These are phyloP conservation scores for Parazoanthus atlanticus DNA, from an alignment of 92 coral and sea anemone genomes.

Conservation along the genomic window DNA sequence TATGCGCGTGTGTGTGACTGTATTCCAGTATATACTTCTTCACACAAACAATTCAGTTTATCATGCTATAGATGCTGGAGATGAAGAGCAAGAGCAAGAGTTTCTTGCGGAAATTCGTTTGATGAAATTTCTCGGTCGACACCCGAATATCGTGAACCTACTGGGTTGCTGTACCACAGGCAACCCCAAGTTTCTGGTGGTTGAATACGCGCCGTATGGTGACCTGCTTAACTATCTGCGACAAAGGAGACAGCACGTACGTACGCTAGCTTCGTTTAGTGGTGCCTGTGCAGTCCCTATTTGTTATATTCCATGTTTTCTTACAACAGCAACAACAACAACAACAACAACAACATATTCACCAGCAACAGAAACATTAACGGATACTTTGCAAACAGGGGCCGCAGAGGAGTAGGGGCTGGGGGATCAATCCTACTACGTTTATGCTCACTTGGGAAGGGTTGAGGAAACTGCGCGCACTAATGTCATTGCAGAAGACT, in stretches of 20 bases:
- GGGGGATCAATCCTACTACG: too few relatives aligned
- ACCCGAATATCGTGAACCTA: constrained; percentile 23
- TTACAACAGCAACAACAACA: too few relatives aligned
- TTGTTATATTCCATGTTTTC: neutral
- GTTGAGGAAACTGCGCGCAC: too few relatives aligned
- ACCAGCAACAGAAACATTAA: too few relatives aligned
- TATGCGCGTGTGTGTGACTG: neutral
- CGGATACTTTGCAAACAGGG: too few relatives aligned
- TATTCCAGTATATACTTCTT: neutral
- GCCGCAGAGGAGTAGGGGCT: too few relatives aligned
- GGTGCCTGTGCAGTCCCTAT: neutral
- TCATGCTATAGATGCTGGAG: constrained; percentile 10
- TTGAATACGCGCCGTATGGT: constrained; percentile 31
- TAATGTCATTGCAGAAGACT: too few relatives aligned
- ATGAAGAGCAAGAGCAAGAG: constrained; percentile 21
- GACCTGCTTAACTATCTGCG: constrained; percentile 27
- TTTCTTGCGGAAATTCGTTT: constrained; percentile 25
- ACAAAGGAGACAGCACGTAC: constrained; percentile 22
- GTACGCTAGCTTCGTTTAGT: neutral
- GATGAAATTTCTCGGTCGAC: constrained; percentile 32
- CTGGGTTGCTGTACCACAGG: constrained; percentile 40
- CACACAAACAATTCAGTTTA: neutral
- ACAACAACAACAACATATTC: too few relatives aligned
- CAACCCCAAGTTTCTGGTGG: constrained; percentile 23
- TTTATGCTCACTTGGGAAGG: too few relatives aligned